A percentile compares a stretch with the other conserved stretches of the same genome.
Conservation (phyloP, 2,888 invertebrate genomes). For the Cheilosia variabilis region DNA sequence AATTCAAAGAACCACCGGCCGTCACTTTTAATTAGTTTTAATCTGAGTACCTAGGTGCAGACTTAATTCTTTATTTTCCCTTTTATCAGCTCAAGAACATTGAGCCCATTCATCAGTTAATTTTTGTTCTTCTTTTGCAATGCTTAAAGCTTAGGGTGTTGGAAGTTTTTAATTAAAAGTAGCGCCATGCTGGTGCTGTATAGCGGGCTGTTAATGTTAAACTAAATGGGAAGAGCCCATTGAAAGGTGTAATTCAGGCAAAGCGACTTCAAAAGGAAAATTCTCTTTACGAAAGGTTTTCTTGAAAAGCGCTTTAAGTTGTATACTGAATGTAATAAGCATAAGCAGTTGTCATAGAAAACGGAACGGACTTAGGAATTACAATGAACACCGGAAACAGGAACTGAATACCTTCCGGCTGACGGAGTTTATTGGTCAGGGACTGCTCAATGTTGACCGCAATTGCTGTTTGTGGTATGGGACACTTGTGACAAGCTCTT, state of each 20-base stretch:
- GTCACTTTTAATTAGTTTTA: conserved; percentile 48
- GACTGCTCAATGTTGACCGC: too few species aligned
- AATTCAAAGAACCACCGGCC: conserved; percentile 11
- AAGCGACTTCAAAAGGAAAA: not conserved
- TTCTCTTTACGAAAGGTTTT: not conserved
- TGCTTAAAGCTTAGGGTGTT: not conserved
- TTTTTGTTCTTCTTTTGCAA: not conserved
- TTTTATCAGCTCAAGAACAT: conserved; percentile 10
- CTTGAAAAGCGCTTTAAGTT: too few species aligned
- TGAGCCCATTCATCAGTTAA: not conserved
- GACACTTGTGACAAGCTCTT: too few species aligned
- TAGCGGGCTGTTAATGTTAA: not conserved
- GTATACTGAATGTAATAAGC: too few species aligned
- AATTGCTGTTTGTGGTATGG: too few species aligned
- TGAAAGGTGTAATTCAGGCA: not conserved
- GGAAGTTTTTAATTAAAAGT: conserved; percentile 37
- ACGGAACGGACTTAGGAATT: too few species aligned
- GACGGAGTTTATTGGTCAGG: too few species aligned
- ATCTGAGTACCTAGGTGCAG: conserved; percentile 12
- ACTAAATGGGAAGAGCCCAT: not conserved
- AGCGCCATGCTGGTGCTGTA: conserved; percentile 15
- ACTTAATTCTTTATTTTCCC: conserved; percentile 36
- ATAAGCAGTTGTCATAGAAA: too few species aligned
- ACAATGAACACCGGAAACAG: too few species aligned
- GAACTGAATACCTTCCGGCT: too few species aligned